Base-by-base conservation (phyloP, 2,113 vertebrate species). In the Buteo buteo region DNA sequence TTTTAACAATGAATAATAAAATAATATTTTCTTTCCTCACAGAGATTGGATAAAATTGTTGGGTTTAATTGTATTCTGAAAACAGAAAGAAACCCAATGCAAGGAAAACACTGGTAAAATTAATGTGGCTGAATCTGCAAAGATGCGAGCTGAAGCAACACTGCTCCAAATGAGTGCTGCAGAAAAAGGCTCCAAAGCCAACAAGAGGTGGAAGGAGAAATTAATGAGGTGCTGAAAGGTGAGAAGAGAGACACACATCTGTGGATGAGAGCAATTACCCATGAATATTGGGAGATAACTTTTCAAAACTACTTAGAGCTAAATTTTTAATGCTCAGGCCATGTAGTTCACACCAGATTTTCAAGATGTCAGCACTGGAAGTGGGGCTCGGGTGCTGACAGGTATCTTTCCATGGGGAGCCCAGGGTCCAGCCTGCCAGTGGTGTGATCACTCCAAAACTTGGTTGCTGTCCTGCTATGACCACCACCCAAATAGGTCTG, bases 361-460 rank as follows among this genome's bases (percentile, higher is more conserved):
- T 70, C 4, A 18, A 32, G 44, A 31, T 14, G 54, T 31, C 54
- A 52, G 1, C 58, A 16, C 24, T 31, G 24, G 25, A 40, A 38
- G 22, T 5, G 18, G 26, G 49, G 14, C 19, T 93, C 8, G 11
- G 64, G 21, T 65, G 57, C 24, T 38, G 38, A 57, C 49, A 45
- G 28, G 20, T 50, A 64, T 50, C 20, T 49, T 64, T n/a, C 31
- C 38, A 4, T 1, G 6, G 31, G 25, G 36, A 74, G 9, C 28
- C 16, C 28, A 16, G 13, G 13, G 25, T 25, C 45, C 45, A 55
- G 28, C 50, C 82, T 61, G 49, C 28, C 74, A 34, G 21, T 5
- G 28, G 3, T 17, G 13, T 4, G 19, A 54, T 42, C 17, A 0
- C 34, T n/a, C 1, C 0, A 26, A 31, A 54, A 9, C n/a, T 25